phyloP scores from a whole-genome alignment of 1,140 invertebrate genomes.

The Drosophila kikkawai region DNA sequence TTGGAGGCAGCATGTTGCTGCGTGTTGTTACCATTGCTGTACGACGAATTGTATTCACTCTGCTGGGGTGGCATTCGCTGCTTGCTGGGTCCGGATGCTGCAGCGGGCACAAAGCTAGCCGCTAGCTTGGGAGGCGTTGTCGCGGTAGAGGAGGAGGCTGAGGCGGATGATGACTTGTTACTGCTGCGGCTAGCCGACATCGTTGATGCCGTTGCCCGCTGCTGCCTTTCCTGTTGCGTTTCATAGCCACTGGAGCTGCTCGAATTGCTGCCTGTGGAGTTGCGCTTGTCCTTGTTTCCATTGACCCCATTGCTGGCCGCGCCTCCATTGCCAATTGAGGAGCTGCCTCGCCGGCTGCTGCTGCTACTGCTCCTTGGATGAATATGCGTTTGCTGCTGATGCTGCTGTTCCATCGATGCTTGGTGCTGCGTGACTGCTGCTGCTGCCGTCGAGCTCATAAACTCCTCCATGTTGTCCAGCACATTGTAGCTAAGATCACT shows the following conservation, averaged over 20 bases:
- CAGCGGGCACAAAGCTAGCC: slow-evolving; percentile 65
- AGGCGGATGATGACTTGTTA: slow-evolving; percentile 59
- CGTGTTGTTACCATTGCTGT: slow-evolving; percentile 62
- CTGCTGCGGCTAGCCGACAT: slow-evolving; percentile 30
- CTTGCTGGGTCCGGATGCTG: slow-evolving; percentile 19
- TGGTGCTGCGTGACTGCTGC: slow-evolving; percentile 35
- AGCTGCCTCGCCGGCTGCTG: slow-evolving; percentile 33
- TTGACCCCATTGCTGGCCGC: slow-evolving; percentile 9
- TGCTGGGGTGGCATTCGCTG: slow-evolving; percentile 41
- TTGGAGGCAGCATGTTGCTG: slow-evolving; percentile 65
- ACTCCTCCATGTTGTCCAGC: slow-evolving; percentile 78
- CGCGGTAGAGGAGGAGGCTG: slow-evolving; percentile 26
- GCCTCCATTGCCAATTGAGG: slow-evolving; percentile 23
- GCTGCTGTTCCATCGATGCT: slow-evolving; percentile 26
- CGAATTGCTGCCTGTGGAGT: slow-evolving; percentile 70
- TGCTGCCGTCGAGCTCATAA: slow-evolving; percentile 60
- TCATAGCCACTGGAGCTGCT: slow-evolving; percentile 70
- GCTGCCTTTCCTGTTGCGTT: slow-evolving; percentile 66
- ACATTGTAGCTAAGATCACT: slow-evolving; percentile 79
- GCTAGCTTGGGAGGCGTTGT: slow-evolving; percentile 65
- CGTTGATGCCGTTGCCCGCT: slow-evolving; percentile 25
- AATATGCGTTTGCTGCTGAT: slow-evolving; percentile 36
- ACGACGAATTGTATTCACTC: slow-evolving; percentile 33
- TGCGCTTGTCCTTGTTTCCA: slow-evolving; percentile 60
- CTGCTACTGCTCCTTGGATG: slow-evolving; percentile 40